Evolutionary conservation across 2,888 invertebrate genomes (phyloP), one percentile per base, ranked within the genome.

Genomic region (Rhagonycha lutea): DNA sequence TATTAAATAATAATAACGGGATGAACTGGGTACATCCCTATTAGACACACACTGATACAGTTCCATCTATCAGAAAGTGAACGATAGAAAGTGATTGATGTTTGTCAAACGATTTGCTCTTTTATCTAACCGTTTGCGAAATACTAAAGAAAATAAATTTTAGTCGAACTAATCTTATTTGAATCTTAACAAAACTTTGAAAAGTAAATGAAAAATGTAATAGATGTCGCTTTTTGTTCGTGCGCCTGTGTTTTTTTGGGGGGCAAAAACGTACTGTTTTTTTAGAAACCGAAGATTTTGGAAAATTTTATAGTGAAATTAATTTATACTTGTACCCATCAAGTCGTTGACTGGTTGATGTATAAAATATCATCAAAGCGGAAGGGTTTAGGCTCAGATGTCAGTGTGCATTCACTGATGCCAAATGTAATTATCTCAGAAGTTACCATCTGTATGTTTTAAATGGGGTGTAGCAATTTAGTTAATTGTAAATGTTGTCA

Each of bases 41-140:
- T 74, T 74, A 74, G 73, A 24, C 23, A 47, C 61, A 68, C 67
- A 61, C 47, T 47, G 47, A 47, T 47, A 47, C 24, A 68, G 70
- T 68, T 61, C 18, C 67, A 71, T 68, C 32, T 61, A 71, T 62
- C 70, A 61, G 32, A 67, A 68, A 68, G 70, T 71, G 70, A 61
- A 26, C 70, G 70, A 74, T 63, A 47, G 70, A 47, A 62, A 65
- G 74, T 74, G 74, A 74, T 74, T 74, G 74, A 74, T 74, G 74
- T 24, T 65, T 24, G 63, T 65, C 63, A 24, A 65, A 65, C 63
- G 23, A 65, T 65, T 65, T 65, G 63, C 63, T 65, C 63, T 65
- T 65, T 65, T 65, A 24, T 65, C 26, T 65, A 65, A 65, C 24
- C 63, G 23, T 65, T 65, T 24, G n/a, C 26, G 23, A 47, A 47